These are phyloP conservation scores for Gorsachius goisagi DNA, from an alignment of 2,113 vertebrate species.

Conservation along the genomic window DNA sequence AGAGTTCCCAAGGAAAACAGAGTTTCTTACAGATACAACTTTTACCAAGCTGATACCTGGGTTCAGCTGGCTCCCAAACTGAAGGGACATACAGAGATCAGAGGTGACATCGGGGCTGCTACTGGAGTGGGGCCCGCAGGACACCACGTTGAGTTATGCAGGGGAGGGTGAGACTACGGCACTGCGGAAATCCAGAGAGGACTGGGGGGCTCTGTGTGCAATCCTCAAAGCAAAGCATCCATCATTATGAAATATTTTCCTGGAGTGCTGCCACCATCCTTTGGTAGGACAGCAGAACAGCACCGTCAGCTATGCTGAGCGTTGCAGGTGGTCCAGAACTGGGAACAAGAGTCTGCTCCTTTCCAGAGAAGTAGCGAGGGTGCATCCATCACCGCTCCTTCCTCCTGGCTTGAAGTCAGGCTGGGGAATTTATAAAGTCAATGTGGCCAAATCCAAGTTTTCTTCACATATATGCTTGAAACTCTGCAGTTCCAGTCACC, in stretches of 20 bases:
- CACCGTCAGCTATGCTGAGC: background rate
- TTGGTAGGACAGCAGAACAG: background rate
- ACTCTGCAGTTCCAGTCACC: background rate
- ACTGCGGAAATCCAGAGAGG: background rate
- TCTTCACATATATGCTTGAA: background rate
- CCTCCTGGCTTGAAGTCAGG: background rate
- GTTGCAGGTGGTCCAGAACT: background rate
- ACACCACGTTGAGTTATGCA: background rate
- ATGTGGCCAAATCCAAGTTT: background rate
- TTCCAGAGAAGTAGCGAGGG: background rate
- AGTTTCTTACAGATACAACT: background rate
- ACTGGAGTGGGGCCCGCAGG: background rate
- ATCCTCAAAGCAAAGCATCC: background rate
- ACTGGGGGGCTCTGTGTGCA: background rate
- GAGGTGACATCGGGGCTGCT: background rate
- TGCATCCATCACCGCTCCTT: background rate
- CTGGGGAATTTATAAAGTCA: background rate
- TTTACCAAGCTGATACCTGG: background rate
- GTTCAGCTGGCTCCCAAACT: background rate
- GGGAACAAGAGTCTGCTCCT: background rate
- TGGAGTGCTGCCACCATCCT: slow-evolving; percentile 24
- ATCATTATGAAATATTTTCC: background rate
- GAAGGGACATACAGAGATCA: background rate
- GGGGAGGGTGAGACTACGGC: background rate
- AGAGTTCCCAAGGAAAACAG: background rate